Evolutionary conservation across 2,113 vertebrate species (phyloP), one percentile per base, ranked within the genome.

Genomic region (Coryphaenoides rupestris): DNA sequence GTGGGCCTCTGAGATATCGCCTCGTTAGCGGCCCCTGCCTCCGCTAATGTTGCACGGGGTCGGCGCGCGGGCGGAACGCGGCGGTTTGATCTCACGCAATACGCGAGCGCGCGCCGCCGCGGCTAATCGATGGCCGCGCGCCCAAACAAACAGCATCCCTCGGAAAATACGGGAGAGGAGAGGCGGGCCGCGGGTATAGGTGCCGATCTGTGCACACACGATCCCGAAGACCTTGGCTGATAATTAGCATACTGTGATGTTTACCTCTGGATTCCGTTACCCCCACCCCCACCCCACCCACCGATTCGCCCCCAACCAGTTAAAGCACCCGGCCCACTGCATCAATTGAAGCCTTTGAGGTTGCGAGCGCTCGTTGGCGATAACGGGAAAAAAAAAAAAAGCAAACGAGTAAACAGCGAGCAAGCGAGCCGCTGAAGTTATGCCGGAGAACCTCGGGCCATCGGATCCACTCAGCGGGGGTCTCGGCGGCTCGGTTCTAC

Each of bases 81-180:
- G 71, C 74, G 68, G 86, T 86, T 82, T 69, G 55, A 69, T 76
- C 70, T 56, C 50, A 67, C 72, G 55, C 68, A 79, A 87, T 77
- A 72, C 84, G 77, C 86, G 68, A 73, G 65, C n/a, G n/a, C n/a
- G n/a, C n/a, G n/a, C n/a, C n/a, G n/a, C n/a, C n/a, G n/a, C 76
- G 73, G 78, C 75, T 83, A 87, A 87, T 87, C 87, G 84, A 75
- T 85, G 78, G 67, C 75, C 73, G 76, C 74, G 75, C 60, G 79
- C 40, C 76, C 85, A 88, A 90, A 88, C 83, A 87, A 82, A 85
- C 67, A 76, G 69, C 72, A 86, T 75, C 72, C 24, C 79, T 78
- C 72, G 61, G 81, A 81, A 89, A 90, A 89, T 87, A 89, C 90
- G 89, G 85, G 75, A 72, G 54, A 77, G 68, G 79, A 84, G 22